Evolutionary conservation across 2,113 vertebrate genomes (phyloP), one percentile per base, ranked within the genome.

Genomic region (Paramormyrops kingsleyae): DNA sequence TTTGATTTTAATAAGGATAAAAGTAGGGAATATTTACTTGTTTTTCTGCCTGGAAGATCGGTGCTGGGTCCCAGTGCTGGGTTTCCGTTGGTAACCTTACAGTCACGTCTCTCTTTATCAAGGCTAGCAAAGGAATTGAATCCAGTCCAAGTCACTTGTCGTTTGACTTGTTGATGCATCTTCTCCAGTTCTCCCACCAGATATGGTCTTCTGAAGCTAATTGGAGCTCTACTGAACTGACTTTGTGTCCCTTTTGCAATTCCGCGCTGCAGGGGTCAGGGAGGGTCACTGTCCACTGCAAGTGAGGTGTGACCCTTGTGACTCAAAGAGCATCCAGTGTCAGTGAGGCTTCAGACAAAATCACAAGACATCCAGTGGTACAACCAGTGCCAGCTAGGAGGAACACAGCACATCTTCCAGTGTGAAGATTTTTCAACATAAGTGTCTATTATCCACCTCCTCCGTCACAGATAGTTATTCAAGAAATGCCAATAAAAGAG

Each of bases 21-120:
- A 13, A 87, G 91, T 44, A 91, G 35, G 31, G 31, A 1, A 83
- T 88, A 94, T 95, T 96, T 94, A 97, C 96, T 96, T 94, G 95
- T 96, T 95, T 95, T 96, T 89, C 92, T 91, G 62, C 90, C 93
- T 89, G 93, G 92, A 89, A 92, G 92, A 88, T 62, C 56, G 35
- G 88, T 66, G 83, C 84, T 77, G 6, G 91, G 62, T 39, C 50
- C 90, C 89, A 91, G 24, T 13, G 88, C 80, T 66, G 90, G 86
- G 89, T 95, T 94, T 77, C 83, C 92, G 90, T 93, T 94, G 90
- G 93, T 91, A 92, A 89, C 93, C 70, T 87, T 90, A 87, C 91
- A 70, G 46, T 90, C 87, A 27, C 93, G 91, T 77, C 91, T 94
- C 89, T 94, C 94, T 94, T 93, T 39, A 74, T 39, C 44, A 47